A percentile compares a stretch with the other conserved stretches of the same genome.
Conservation (phyloP, 2,797 vertebrate genomes). For the Steatocranus sp. region DNA sequence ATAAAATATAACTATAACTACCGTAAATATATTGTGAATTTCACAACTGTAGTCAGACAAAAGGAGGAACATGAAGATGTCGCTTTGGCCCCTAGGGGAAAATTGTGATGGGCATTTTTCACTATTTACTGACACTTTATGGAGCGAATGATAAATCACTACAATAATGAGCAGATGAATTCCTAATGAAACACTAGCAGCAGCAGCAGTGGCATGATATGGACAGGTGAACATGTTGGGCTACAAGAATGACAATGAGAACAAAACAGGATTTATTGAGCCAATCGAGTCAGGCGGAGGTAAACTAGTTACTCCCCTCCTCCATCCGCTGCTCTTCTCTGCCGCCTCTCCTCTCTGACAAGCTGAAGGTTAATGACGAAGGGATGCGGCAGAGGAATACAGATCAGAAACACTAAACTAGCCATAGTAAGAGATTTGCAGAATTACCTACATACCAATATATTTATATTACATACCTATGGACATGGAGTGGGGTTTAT, state of each 20-base stretch:
- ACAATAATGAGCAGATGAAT: neutral
- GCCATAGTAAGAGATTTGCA: slow-evolving; percentile 30
- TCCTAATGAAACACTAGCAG: neutral
- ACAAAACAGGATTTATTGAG: slow-evolving; percentile 22
- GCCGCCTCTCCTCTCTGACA: slow-evolving; percentile 34
- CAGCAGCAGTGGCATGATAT: neutral
- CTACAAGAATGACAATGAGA: neutral
- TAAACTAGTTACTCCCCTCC: slow-evolving; percentile 40
- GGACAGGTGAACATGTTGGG: neutral
- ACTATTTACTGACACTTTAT: neutral
- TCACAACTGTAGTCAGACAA: neutral
- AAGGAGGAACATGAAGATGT: neutral
- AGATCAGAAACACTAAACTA: slow-evolving; percentile 51
- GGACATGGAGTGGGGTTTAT: accelerated
- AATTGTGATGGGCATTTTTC: neutral
- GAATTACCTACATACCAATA: neutral
- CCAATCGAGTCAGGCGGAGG: slow-evolving; percentile 7
- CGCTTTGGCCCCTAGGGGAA: neutral
- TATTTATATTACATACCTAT: neutral
- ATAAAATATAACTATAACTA: neutral
- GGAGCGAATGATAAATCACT: neutral
- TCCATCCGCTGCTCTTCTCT: slow-evolving; percentile 18
- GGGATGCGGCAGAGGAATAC: slow-evolving; percentile 49
- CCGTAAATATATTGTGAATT: neutral
- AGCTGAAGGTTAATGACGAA: slow-evolving; percentile 74